Evolutionary conservation across 92 coral and sea anemone species (phyloP), one percentile per base, ranked within the genome.

Genomic region (Palythoa caribaeorum): DNA sequence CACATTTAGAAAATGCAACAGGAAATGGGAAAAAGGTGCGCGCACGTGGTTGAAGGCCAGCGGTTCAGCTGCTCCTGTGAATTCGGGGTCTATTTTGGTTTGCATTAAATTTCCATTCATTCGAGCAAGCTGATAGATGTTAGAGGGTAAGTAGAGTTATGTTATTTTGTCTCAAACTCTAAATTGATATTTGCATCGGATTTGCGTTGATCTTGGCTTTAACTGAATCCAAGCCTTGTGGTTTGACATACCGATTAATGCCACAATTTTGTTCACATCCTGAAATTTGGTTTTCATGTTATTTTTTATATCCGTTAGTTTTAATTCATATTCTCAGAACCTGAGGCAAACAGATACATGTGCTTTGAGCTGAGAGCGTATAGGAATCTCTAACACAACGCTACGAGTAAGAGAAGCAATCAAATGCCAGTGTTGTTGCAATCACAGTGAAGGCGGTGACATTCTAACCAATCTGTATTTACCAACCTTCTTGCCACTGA

Each of bases 1-100:
- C 98, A 93, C 79, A 55, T 9, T 68, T 54, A 35, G 48, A 15
- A 19, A 8, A 53, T 7, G 52, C 39, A 77, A 95, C 96, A 89
- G 98, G 96, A 95, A 95, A 91, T 94, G 44, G 86, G n/a, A 51
- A 71, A 81, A 14, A 66, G 44, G 19, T 48, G 44, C 44, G 76
- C 52, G 86, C 86, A 81, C 86, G 86, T 81, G 86, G 86, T 81
- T 14, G 38, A 47, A 2, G 76, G 86, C 74, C 86, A 81, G 86
- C 86, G 86, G 86, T 51, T 81, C 84, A 48, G 86, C 86, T 65
- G 76, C 62, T 47, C 15, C n/a, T 35, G 54, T 11, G 38, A 4
- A 28, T 11, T 59, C 7, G 50, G 2, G 52, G 55, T 80, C 57
- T 80, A 80, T 80, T 80, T 81, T 81, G 84, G 75, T 81, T 81